Conservation (phyloP, 2,888 invertebrate genomes). For the Eupelmus urozonus region DNA sequence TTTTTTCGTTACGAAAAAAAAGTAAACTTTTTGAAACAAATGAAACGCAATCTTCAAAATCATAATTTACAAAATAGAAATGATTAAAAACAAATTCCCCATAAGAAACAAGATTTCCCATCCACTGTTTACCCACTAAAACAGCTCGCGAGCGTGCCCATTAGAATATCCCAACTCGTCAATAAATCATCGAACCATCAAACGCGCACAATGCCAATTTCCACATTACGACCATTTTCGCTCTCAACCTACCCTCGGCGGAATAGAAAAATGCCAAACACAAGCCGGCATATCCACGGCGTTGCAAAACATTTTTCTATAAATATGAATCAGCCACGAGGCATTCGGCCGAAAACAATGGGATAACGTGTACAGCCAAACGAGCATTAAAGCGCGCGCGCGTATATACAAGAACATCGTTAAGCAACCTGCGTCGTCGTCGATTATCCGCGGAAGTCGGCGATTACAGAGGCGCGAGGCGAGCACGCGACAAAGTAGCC, state of each 20-base stretch:
- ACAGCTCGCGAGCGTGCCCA: too few relatives aligned
- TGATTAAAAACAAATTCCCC: too few relatives aligned
- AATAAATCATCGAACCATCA: too few relatives aligned
- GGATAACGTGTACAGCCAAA: constrained; percentile 23
- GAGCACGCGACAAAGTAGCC: constrained; percentile 10
- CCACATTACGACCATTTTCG: neutral
- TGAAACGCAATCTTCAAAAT: too few relatives aligned
- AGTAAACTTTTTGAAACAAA: too few relatives aligned
- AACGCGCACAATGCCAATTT: constrained; percentile 6
- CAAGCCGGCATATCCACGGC: neutral
- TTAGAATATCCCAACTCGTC: too few relatives aligned
- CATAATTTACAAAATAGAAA: too few relatives aligned
- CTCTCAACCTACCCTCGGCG: neutral
- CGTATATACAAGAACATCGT: constrained; percentile 36
- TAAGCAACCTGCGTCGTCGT: constrained; percentile 40
- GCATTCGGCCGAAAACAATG: constrained; percentile 46
- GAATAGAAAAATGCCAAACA: neutral
- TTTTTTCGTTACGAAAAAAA: too few relatives aligned
- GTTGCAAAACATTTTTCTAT: constrained; percentile 44
- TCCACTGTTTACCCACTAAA: too few relatives aligned
- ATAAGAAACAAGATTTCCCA: too few relatives aligned
- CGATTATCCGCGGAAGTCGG: constrained; percentile 56
- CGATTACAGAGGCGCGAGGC: constrained; percentile 39
- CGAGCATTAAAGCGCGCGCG: neutral
- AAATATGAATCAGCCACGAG: constrained; percentile 45